phyloP scores from a whole-genome alignment of 2,113 vertebrate species.

The Isichthys henryi region DNA sequence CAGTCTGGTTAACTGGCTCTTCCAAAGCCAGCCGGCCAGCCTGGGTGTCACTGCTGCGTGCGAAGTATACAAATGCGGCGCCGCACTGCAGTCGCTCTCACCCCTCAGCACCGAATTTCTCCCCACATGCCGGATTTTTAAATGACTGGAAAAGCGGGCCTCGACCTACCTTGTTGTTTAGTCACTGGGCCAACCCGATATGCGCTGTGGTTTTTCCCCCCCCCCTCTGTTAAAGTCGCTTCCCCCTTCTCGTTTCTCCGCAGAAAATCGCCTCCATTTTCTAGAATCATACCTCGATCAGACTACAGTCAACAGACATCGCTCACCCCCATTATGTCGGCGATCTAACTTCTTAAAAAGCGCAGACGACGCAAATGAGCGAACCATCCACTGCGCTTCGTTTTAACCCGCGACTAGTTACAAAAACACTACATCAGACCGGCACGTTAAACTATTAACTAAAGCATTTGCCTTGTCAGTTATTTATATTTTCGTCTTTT shows the following conservation, averaged over 20 bases:
- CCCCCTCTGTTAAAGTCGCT: neutral
- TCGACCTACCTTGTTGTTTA: neutral
- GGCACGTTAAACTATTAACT: neutral
- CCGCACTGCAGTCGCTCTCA: neutral
- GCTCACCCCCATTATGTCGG: neutral
- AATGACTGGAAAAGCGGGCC: no score
- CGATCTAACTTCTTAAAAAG: neutral
- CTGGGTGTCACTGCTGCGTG: neutral
- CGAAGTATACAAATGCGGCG: neutral
- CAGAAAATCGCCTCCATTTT: constrained; percentile 19
- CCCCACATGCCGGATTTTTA: neutral
- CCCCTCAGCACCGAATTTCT: neutral
- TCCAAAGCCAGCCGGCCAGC: neutral
- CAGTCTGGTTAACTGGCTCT: neutral
- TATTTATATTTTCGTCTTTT: neutral
- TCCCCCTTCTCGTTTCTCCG: neutral
- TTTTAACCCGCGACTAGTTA: neutral
- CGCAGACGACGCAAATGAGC: neutral
- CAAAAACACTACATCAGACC: neutral
- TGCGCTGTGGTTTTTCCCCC: no score
- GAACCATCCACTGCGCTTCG: neutral
- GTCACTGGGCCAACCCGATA: neutral
- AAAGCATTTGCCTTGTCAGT: neutral
- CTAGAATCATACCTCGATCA: neutral
- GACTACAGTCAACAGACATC: neutral